Conservation (phyloP, 2,888 invertebrate species). For the Glomeris marginata region DNA sequence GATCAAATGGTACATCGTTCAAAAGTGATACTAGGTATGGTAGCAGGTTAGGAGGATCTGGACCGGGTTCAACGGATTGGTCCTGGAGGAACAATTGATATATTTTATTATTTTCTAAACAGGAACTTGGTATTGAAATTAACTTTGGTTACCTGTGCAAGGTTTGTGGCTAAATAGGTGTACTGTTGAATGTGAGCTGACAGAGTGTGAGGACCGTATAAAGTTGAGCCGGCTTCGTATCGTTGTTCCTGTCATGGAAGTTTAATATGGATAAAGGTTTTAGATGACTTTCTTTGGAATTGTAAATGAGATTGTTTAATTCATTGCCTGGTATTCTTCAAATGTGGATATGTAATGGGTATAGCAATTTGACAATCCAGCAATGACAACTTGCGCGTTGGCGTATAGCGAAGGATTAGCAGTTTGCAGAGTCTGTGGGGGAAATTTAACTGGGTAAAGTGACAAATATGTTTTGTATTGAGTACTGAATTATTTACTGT, state of each 20-base stretch:
- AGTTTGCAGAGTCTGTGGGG: background rate
- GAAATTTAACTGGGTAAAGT: too few relatives aligned
- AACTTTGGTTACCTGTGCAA: conserved; percentile 47
- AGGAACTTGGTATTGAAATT: too few relatives aligned
- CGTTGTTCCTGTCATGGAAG: conserved; percentile 62
- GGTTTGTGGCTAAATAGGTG: conserved; percentile 46
- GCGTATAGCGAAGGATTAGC: conserved; percentile 26
- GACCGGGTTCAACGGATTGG: conserved; percentile 33
- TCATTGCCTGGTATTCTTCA: conserved; percentile 71
- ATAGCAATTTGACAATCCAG: conserved; percentile 78
- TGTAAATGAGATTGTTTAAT: too few relatives aligned
- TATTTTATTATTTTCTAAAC: too few relatives aligned
- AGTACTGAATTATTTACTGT: background rate
- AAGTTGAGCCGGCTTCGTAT: conserved; percentile 92
- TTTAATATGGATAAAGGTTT: background rate
- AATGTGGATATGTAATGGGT: conserved; percentile 78
- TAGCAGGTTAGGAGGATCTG: conserved; percentile 55
- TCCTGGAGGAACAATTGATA: too few relatives aligned
- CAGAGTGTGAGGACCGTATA: conserved; percentile 52
- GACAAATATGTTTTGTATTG: too few relatives aligned
- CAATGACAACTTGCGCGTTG: conserved; percentile 51
- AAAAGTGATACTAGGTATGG: conserved; percentile 56
- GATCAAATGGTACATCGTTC: conserved; percentile 60
- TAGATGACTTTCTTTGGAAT: background rate
- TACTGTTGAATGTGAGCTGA: conserved; percentile 45